Evolutionary conservation across 2,888 invertebrate species (phyloP), one percentile per base, ranked within the genome.

Genomic region (Hyles lineata): DNA sequence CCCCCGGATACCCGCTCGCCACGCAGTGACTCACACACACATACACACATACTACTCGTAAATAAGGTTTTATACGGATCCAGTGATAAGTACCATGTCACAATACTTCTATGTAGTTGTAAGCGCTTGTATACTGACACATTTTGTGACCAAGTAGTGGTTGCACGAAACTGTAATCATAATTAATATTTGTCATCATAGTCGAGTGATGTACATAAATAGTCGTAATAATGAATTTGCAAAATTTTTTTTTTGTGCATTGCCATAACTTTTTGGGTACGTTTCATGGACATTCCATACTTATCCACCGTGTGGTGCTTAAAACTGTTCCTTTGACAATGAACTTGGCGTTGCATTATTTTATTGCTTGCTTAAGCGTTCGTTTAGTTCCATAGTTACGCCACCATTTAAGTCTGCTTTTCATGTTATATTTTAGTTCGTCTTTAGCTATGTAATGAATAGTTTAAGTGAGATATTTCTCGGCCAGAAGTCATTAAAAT

Each of bases 1-100:
- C 95, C 0, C 83, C 92, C 0, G 87, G 94, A 85, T 95, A 95
- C 83, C 95, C 95, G 0, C 88, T 94, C n/a, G 91, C 90, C n/a
- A 88, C 83, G 3, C 82, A 92, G 77, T 91, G 86, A 89, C n/a
- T 62, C 55, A 71, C 70, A 58, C 6, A 71, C 61, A 67, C 32
- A 29, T 25, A 70, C 72, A 21, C 15, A 75, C 73, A 75, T 71
- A 77, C 80, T 82, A 82, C 77, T 79, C 78, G 76, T 74, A 78
- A 77, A 5, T 43, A 35, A 63, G 3, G 63, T 43, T 19, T 62
- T 63, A 11, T 21, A n/a, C 8, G 32, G n/a, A 29, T 8, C 9
- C 43, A 11, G 21, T 21, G 35, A 63, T 21, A 21, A 63, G 9
- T n/a, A 21, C n/a, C 23, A 6, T 11, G 25, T 60, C 55, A 55